These are phyloP conservation scores for Phalacrocorax brasilianus DNA, from an alignment of 2,113 vertebrate species.

Conservation along the genomic window DNA sequence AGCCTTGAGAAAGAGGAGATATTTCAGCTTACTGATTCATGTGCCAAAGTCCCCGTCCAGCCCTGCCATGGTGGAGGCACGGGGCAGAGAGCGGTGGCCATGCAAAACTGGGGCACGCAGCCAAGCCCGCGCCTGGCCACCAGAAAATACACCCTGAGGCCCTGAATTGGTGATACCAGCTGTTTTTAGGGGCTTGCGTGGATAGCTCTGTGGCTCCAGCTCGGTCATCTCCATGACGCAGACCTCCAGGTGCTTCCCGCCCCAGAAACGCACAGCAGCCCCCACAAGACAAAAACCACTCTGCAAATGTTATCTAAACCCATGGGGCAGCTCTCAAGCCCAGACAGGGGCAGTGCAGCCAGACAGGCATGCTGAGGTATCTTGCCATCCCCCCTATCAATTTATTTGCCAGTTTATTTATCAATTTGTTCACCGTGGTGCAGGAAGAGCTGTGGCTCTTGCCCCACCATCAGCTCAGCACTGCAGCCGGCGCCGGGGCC, in stretches of 20 bases:
- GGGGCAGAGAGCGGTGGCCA: accelerated
- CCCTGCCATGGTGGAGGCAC: accelerated
- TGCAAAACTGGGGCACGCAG: accelerated
- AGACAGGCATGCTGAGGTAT: neutral
- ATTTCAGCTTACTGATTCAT: neutral
- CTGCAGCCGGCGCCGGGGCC: accelerated
- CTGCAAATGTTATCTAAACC: neutral
- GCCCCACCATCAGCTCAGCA: neutral
- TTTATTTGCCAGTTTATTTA: neutral
- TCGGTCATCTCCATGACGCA: accelerated
- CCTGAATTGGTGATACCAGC: neutral
- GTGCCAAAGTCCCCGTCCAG: neutral
- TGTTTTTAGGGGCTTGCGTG: neutral
- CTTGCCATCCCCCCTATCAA: accelerated
- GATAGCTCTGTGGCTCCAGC: neutral
- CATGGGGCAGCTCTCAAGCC: accelerated
- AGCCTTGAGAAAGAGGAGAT: neutral
- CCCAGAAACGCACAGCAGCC: accelerated
- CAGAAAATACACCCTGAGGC: accelerated
- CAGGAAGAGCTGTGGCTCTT: accelerated
- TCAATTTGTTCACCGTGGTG: accelerated
- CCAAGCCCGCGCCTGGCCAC: neutral
- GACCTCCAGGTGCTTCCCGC: neutral
- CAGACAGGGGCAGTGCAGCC: accelerated
- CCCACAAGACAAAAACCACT: neutral